These are phyloP conservation scores for Siniperca undulata DNA, from an alignment of 2,797 vertebrate species.

Conservation along the genomic window DNA sequence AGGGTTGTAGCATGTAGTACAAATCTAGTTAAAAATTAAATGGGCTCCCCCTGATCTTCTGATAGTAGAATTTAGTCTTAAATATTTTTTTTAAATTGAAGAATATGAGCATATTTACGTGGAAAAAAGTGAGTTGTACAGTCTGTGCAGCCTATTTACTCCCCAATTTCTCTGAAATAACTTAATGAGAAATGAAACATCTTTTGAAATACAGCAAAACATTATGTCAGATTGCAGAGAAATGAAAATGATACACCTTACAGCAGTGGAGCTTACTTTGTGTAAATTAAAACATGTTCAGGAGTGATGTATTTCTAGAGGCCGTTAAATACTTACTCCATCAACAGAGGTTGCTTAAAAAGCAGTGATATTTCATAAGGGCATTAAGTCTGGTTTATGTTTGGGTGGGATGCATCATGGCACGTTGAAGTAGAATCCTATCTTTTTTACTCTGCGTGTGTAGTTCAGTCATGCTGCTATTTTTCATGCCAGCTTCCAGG, in stretches of 20 bases:
- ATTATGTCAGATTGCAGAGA: slow-evolving; percentile 21
- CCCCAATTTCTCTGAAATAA: slow-evolving; percentile 3
- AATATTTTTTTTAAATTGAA: not conserved
- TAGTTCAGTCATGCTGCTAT: slow-evolving; percentile 57
- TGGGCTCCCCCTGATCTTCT: not conserved
- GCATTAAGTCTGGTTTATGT: slow-evolving; percentile 49
- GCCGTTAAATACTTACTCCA: slow-evolving; percentile 56
- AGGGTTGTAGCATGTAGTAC: not conserved
- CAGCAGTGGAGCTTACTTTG: slow-evolving; percentile 10
- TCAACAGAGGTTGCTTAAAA: slow-evolving; percentile 39
- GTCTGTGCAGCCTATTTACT: not conserved
- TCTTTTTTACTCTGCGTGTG: slow-evolving; percentile 45
- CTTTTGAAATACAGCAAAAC: slow-evolving; percentile 27
- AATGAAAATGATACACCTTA: slow-evolving; percentile 24
- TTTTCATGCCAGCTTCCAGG: slow-evolving; percentile 52
- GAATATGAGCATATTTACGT: not conserved
- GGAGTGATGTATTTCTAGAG: slow-evolving; percentile 35
- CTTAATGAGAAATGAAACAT: slow-evolving; percentile 26
- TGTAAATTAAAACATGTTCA: slow-evolving; percentile 58
- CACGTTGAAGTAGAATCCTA: slow-evolving; percentile 47
- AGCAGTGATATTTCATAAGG: slow-evolving; percentile 54
- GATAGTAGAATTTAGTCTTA: not conserved
- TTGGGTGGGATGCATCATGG: slow-evolving; percentile 31
- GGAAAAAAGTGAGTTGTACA: not conserved
- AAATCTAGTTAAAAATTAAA: not conserved